phyloP scores from a whole-genome alignment of 2,797 vertebrate species.

The Iguana delicatissima region DNA sequence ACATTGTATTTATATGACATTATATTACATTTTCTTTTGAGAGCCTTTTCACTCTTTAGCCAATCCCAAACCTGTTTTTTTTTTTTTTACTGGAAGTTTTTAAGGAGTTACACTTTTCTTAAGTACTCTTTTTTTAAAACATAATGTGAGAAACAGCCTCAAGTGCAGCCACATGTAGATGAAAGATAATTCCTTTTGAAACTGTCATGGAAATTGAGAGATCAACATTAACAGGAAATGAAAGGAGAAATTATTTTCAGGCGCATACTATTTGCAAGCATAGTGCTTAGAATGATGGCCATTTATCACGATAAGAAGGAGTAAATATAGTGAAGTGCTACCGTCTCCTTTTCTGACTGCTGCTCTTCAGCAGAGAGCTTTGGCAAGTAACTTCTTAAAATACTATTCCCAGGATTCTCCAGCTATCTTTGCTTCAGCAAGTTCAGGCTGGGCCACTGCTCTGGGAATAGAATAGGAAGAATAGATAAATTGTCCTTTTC shows the following conservation, averaged over 20 bases:
- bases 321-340: neutral
- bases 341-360: no score
- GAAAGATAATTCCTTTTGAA: neutral
- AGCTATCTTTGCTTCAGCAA: no score
- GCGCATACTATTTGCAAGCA: neutral
- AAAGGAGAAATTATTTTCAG: neutral
- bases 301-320: neutral
- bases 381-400: no score
- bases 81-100: no score
- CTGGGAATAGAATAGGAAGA: no score
- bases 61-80: no score
- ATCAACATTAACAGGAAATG: neutral
- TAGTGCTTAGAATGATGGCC: neutral
- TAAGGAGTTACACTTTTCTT: neutral
- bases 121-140: neutral
- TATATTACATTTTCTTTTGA: neutral
- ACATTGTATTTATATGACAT: neutral
- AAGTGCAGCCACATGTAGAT: neutral
- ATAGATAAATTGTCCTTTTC: no score
- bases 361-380: no score
- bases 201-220: neutral
- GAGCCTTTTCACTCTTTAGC: no score
- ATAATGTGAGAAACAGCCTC: neutral
- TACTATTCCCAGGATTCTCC: no score
- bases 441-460: no score